Evolutionary conservation across 2,888 invertebrate species (phyloP), one percentile per base, ranked within the genome.

Genomic region (Pyrgus malvae): DNA sequence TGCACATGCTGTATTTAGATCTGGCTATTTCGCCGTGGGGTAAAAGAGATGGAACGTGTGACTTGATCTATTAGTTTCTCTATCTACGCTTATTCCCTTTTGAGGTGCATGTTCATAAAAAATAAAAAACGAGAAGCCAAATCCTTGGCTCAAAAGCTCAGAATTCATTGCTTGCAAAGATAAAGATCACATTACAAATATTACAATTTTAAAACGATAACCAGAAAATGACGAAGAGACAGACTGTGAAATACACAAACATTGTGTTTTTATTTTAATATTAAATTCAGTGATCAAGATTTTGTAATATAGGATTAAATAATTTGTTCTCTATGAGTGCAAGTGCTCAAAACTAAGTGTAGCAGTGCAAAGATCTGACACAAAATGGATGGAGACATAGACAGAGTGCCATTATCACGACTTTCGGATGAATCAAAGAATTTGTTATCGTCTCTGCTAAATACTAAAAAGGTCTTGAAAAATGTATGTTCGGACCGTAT

Each of bases 401-500:
- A 80, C 33, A 69, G 76, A 11, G 67, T 86, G 48, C 86, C 91
- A 41, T 65, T 92, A 60, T 70, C 76, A 46, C 67, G 82, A 29
- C 76, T 92, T 17, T 83, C 90, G 57, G 67, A 67, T 45, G 76
- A 80, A 69, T 88, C 92, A 41, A 83, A 81, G 58, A 80, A 75
- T 48, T 67, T 92, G 48, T 76, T 95, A 60, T 93, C 94, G 1
- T 83, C 84, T 48, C 78, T 93, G 63, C 80, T 95, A 50, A 94
- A 95, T 78, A 91, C 93, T 3, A 86, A 80, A 45, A 95, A 94
- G 88, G 83, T 93, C 31, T 78, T 95, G 41, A 92, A 91, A 2
- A 92, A 92, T 7, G 92, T 93, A 56, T 92, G 79, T 37, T 78
- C 78, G 6, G 72, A 71, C 45, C 74, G 68, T 58, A 65, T 83